Evolutionary conservation across 2,888 invertebrate genomes (phyloP), one percentile per base, ranked within the genome.

Genomic region (Agriopis aurantiaria): DNA sequence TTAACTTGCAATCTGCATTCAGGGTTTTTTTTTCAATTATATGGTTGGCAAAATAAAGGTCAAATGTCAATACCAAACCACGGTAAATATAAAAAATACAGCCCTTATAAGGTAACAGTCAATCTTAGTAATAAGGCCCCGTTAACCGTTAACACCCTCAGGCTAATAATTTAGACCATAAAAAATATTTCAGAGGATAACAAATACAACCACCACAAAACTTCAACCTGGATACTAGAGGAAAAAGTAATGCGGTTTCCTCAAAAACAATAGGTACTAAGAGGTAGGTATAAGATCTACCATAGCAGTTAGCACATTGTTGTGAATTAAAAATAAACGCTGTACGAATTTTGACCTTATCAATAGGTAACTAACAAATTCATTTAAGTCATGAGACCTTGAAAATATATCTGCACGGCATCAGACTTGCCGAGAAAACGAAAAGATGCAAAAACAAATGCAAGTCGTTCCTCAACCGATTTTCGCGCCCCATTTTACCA

Each of bases 321-420:
- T 64, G 65, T 66, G 8, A 60, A 58, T 68, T 72, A 68, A 69
- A 66, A 69, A 73, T 73, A 66, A 61, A 67, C 68, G 53, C 49
- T 53, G 61, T 23, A 56, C 17, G 33, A 56, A 55, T 56, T 56
- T 48, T 11, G 48, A 40, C 14, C 14, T n/a, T 48, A 48, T 49
- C 48, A 64, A 17, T 41, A 55, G 56, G 17, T 48, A 40, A 14
- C 14, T 40, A 23, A 33, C 23, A 11, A 51, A 51, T 52, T 61
- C 51, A 11, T 41, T 8, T 40, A 59, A 14, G 23, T 41, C 14
- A 12, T 10, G 8, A 45, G 3, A 45, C 56, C 56, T 64, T 55
- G 56, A 17, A n/a, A 48, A 46, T 17, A 46, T 17, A 45, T 23
- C 9, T 45, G 12, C 8, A 33, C 23, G n/a, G n/a, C 23, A 58